Evolutionary conservation across 2,888 invertebrate species (phyloP).

Genomic region (Lasius fuliginosus): DNA sequence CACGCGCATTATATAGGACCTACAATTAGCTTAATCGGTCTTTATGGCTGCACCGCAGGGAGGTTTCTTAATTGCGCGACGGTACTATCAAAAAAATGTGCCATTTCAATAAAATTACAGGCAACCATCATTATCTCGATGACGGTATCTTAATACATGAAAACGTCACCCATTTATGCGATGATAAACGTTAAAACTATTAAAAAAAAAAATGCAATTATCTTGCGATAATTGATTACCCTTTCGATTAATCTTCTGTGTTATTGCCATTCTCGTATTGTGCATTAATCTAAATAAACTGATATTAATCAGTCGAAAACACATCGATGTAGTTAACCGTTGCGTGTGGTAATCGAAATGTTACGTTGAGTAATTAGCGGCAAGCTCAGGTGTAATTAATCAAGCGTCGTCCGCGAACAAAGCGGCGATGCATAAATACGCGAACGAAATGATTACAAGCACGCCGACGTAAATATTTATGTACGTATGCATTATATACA

Average conservation of each 20-base stretch:
- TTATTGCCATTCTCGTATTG: constrained; percentile 14
- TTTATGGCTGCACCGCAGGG: not conserved
- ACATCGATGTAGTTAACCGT: constrained; percentile 44
- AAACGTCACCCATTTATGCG: not conserved
- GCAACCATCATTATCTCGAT: not conserved
- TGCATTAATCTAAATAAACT: constrained; percentile 41
- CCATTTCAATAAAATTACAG: not conserved
- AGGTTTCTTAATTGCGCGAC: constrained; percentile 22
- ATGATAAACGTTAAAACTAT: constrained; percentile 6
- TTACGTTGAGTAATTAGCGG: constrained; percentile 53
- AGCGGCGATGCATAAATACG: constrained; percentile 42
- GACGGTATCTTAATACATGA: not conserved
- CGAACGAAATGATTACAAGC: constrained; percentile 26
- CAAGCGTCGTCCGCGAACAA: constrained; percentile 31
- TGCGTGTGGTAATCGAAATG: constrained; percentile 49
- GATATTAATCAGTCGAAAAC: constrained; percentile 47
- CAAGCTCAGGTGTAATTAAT: constrained; percentile 45
- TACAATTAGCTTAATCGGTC: constrained; percentile 39
- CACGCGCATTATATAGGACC: constrained; percentile 1
- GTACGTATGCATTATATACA: not conserved
- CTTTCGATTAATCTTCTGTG: not conserved
- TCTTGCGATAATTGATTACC: constrained; percentile 27
- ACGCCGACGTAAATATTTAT: constrained; percentile 33
- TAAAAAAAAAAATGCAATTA: constrained; percentile 8
- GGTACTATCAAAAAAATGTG: not conserved